Conservation (phyloP, 2,888 invertebrate genomes). For the Nephrotoma guestfalica region DNA sequence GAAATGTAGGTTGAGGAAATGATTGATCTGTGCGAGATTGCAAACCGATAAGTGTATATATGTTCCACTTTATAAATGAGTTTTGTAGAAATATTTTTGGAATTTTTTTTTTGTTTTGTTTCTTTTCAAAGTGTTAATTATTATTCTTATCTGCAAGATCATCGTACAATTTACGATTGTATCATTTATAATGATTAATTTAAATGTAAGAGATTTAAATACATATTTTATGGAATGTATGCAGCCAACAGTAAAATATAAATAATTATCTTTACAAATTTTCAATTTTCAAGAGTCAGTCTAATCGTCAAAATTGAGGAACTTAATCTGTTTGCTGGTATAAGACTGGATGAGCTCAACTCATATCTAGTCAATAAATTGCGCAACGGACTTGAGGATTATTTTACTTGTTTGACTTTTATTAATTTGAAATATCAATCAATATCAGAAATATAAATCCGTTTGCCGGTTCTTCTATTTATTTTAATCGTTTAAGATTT, state of each 20-base stretch:
- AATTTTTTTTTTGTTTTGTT: not conserved
- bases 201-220: not conserved
- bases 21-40: not conserved
- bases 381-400: too few relatives aligned
- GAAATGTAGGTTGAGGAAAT: not conserved
- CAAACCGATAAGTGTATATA: not conserved
- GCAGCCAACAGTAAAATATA: not conserved
- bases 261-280: too few relatives aligned
- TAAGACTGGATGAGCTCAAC: too few relatives aligned
- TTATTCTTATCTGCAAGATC: not conserved
- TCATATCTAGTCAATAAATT: too few relatives aligned
- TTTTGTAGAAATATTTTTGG: not conserved
- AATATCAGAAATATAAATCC: too few relatives aligned
- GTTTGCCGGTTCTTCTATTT: too few relatives aligned
- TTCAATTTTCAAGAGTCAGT: too few relatives aligned
- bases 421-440: too few relatives aligned
- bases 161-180: not conserved
- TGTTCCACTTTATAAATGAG: not conserved
- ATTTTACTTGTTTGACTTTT: too few relatives aligned
- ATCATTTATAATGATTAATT: not conserved
- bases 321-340: too few relatives aligned
- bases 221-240: not conserved
- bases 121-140: not conserved
- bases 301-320: too few relatives aligned
- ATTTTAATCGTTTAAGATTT: too few relatives aligned